Conservation (phyloP, 2,113 vertebrate genomes). For the Tylochromis polylepis region DNA sequence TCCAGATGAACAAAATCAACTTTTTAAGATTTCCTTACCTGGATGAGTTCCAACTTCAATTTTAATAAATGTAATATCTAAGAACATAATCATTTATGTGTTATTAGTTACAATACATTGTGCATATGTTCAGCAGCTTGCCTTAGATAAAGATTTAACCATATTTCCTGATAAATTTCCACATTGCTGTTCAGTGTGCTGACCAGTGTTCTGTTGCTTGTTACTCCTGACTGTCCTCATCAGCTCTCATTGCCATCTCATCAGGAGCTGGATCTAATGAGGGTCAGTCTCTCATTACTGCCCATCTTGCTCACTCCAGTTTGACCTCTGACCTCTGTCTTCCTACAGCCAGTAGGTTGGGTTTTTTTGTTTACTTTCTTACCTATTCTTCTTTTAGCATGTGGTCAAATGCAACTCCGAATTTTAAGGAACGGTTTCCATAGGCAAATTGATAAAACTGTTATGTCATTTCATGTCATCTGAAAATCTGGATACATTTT, state of each 20-base stretch:
- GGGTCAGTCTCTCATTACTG: slow-evolving; percentile 44
- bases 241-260: slow-evolving; percentile 44
- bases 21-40: background rate
- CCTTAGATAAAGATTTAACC: background rate
- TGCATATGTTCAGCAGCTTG: background rate
- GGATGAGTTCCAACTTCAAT: background rate
- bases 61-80: background rate
- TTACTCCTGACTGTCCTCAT: slow-evolving; percentile 45
- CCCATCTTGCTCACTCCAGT: background rate
- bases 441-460: background rate
- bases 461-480: background rate
- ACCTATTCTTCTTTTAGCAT: background rate
- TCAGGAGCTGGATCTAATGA: slow-evolving; percentile 50
- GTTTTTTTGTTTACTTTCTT: background rate
- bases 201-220: background rate
- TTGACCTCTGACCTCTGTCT: slow-evolving; percentile 35
- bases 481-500: background rate
- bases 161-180: background rate
- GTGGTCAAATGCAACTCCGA: background rate
- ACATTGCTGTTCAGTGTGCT: background rate
- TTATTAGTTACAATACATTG: background rate
- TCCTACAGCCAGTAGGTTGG: background rate
- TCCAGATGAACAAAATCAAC: background rate
- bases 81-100: background rate
- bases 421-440: background rate